Evolutionary conservation across 2,888 invertebrate species (phyloP), one percentile per base, ranked within the genome.

Genomic region (Agonum fuliginosum): DNA sequence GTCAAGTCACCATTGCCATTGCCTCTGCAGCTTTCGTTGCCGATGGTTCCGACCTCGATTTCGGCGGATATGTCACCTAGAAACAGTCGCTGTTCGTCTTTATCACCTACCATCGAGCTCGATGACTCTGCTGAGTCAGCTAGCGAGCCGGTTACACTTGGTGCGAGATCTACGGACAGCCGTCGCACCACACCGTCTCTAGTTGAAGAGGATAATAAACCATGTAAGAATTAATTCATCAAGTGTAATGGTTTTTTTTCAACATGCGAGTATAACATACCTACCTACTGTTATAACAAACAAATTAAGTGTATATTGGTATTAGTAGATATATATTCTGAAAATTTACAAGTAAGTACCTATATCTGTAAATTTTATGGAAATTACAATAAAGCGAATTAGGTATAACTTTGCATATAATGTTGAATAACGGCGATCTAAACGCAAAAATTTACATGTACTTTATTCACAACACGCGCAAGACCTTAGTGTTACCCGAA

Each of bases 61-160:
- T 3, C 30, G 30, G 19, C 58, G 30, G 58, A 41, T 48, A 46
- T 48, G 22, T 43, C 70, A 3, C 70, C 70, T 1, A 41, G 70
- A 41, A 69, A 67, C 22, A 70, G 77, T 30, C 70, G 70, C 14
- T 78, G 80, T 58, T 80, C 85, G 20, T 84, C 83, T 14, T 82
- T 83, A 58, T 85, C 85, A 17, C 85, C 86, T 27, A 81, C 84
- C 22, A 83, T 85, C 48, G 84, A 85, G 67, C 83, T 85, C 24
- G 86, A 86, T 78, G 86, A 85, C 80, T 85, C 85, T 6, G 54
- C 37, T 6, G 84, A 86, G 80, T 85, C 85, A 78, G 84, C 84
- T 76, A 81, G 86, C 27, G 84, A 85, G 79, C 81, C 81, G 76
- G 81, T 82, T 77, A 78, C 54, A 0, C 34, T 51, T 8, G 17